Conservation (phyloP, 2,113 vertebrate genomes). For the Psittacula cyanocephala region DNA sequence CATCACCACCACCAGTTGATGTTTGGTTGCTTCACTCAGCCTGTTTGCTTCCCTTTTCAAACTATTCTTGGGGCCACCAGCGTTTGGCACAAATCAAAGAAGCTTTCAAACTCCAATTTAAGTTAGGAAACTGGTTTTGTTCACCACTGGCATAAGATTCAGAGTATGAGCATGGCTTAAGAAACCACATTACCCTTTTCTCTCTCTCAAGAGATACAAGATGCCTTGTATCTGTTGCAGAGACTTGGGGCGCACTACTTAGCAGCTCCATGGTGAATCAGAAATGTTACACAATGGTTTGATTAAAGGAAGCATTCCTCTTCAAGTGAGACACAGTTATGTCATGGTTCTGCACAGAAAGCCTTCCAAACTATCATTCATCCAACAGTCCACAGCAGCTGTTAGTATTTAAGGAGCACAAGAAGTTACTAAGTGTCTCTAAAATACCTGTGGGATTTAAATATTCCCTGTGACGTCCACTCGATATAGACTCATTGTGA, state of each 20-base stretch:
- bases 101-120: not conserved
- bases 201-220: not conserved
- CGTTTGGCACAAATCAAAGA: not conserved
- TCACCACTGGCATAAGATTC: not conserved
- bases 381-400: constrained; percentile 20
- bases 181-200: not conserved
- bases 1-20: rapidly evolving
- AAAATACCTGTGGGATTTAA: constrained; percentile 26
- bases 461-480: not conserved
- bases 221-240: not conserved
- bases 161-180: not conserved
- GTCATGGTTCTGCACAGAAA: constrained; percentile 16
- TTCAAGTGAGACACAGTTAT: not conserved
- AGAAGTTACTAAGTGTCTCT: constrained; percentile 40
- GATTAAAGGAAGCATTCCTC: constrained; percentile 11
- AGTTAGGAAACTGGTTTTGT: not conserved
- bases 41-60: not conserved
- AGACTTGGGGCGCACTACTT: not conserved
- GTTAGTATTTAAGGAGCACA: constrained; percentile 40
- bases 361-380: not conserved
- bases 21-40: not conserved
- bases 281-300: constrained; percentile 8
- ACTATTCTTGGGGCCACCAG: not conserved
- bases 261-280: not conserved
- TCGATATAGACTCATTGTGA: not conserved